Evolutionary conservation across 2,888 invertebrate species (phyloP).

Genomic region (Andrena flavipes): DNA sequence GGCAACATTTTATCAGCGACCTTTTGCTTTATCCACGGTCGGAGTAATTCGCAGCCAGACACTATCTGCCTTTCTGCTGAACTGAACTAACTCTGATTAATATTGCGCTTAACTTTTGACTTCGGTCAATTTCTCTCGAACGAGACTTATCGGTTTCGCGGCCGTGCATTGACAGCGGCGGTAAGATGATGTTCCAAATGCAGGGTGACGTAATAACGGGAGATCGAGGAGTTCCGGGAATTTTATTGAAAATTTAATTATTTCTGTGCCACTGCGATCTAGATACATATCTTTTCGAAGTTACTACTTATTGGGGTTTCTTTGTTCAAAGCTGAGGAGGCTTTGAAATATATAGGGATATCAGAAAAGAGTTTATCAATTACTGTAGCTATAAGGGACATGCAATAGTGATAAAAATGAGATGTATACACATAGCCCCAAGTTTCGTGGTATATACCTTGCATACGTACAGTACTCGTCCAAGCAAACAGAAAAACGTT

Average conservation of each 20-base stretch:
- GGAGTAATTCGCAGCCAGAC: slow-evolving; percentile 34
- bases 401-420: too few species aligned
- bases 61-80: slow-evolving; percentile 44
- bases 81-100: slow-evolving; percentile 25
- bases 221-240: neutral
- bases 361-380: too few species aligned
- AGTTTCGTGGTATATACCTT: too few species aligned
- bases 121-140: neutral
- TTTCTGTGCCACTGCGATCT: too few species aligned
- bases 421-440: too few species aligned
- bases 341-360: too few species aligned
- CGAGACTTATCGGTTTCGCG: slow-evolving; percentile 9
- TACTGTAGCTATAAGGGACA: too few species aligned
- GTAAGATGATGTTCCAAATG: neutral
- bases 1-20: slow-evolving; percentile 58
- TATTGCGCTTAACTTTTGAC: slow-evolving; percentile 14
- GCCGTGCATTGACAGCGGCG: neutral
- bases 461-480: too few species aligned
- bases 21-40: slow-evolving; percentile 60
- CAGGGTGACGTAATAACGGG: neutral
- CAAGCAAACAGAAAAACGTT: too few species aligned
- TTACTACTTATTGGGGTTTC: too few species aligned
- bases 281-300: too few species aligned
- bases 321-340: too few species aligned
- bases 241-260: neutral